These are phyloP conservation scores for Odocoileus virginianus DNA, from an alignment of 2,113 vertebrate genomes.

Conservation along the genomic window DNA sequence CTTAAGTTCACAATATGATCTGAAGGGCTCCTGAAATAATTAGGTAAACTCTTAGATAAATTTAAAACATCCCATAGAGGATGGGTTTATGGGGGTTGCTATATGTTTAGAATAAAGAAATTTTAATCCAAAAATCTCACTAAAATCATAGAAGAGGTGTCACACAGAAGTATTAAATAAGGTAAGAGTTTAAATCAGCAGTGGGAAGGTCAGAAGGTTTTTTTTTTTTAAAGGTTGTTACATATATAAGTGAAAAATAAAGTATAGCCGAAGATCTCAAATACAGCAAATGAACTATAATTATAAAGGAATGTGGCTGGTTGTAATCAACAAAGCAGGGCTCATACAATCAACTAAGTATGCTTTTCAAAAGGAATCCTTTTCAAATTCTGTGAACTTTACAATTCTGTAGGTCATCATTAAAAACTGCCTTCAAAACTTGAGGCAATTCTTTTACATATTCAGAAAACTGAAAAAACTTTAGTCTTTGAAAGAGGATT, in stretches of 20 bases:
- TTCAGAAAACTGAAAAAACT: constrained; percentile 16
- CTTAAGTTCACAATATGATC: not conserved
- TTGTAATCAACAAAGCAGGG: not conserved
- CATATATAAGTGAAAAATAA: not conserved
- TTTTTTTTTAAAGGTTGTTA: not conserved
- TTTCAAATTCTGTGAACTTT: not conserved
- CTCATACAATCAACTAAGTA: not conserved
- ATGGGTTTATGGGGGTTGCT: not conserved
- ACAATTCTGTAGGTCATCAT: not conserved
- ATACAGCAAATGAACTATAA: not conserved
- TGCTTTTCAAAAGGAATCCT: not conserved
- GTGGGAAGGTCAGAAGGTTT: not conserved
- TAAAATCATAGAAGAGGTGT: constrained; percentile 4
- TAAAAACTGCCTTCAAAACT: not conserved
- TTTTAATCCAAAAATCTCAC: not conserved
- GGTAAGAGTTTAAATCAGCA: not conserved
- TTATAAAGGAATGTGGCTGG: not conserved
- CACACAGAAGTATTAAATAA: not conserved
- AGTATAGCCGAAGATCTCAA: not conserved
- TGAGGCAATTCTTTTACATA: not conserved
- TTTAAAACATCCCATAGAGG: not conserved
- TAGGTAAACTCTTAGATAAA: not conserved
- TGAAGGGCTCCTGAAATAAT: not conserved
- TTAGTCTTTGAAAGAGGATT: constrained; percentile 3
- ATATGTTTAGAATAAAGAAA: not conserved